Evolutionary conservation across 2,888 invertebrate genomes (phyloP), one percentile per base, ranked within the genome.

Genomic region (Deilephila porcellus): DNA sequence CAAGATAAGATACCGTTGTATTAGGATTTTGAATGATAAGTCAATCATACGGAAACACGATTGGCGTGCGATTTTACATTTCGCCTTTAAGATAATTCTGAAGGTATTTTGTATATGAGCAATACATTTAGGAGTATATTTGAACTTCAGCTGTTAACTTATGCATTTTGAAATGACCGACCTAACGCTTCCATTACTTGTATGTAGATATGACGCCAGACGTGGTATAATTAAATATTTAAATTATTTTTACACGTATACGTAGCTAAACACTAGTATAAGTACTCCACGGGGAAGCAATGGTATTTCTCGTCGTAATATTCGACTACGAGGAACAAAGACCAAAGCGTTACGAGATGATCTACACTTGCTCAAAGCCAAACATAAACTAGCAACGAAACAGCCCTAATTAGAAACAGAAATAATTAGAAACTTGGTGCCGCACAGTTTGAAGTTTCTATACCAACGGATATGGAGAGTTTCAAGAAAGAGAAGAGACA

Each of bases 31-130:
- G 11, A 64, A 8, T 37, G 37, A 71, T 71, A 32, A 60, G 20
- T 32, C 60, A 60, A 60, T 60, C 60, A 71, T 11, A 29, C 25
- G 29, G n/a, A 71, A 71, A 34, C 59, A 71, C 32, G 71, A 71
- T 53, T 56, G 19, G 34, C 14, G 5, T 52, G 29, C 17, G 25
- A 20, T 19, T 56, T n/a, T 14, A 25, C 60, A 25, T 34, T 60
- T 71, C 60, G 37, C 4, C 8, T 45, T 3, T 52, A 56, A 45
- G 11, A 45, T 45, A 11, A 45, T 37, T 45, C 8, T 45, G 8
- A n/a, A 45, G 20, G 34, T 34, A 62, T 19, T 34, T 37, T n/a
- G 34, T 17, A 52, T 52, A 17, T 25, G 45, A 20, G n/a, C 8
- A 32, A 25, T 60, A 6, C 29, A 45, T 25, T 52, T 20, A 5